phyloP scores from a whole-genome alignment of 2,113 vertebrate genomes.

The Salvator merianae region DNA sequence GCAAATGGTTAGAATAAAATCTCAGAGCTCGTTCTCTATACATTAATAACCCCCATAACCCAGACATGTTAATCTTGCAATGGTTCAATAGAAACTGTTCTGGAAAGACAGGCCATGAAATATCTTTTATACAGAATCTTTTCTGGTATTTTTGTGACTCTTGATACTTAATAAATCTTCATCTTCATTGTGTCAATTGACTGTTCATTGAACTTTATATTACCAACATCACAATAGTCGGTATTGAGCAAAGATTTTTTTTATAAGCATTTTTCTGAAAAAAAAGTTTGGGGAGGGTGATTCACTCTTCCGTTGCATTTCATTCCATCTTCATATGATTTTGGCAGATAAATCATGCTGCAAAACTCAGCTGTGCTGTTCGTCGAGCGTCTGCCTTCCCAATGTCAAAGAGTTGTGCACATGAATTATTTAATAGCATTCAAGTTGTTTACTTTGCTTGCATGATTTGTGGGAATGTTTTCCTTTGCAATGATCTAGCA shows the following conservation, averaged over 20 bases:
- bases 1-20: not conserved
- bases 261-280: not conserved
- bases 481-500: constrained; percentile 19
- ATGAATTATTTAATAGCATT: constrained; percentile 60
- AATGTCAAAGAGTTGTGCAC: constrained; percentile 27
- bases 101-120: not conserved
- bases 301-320: not conserved
- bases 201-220: not conserved
- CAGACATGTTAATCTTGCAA: not conserved
- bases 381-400: constrained; percentile 34
- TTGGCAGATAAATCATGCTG: constrained; percentile 29
- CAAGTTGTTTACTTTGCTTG: constrained; percentile 44
- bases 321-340: constrained; percentile 28
- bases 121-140: not conserved
- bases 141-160: not conserved
- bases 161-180: not conserved
- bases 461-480: constrained; percentile 42
- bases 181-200: not conserved
- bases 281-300: not conserved
- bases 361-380: constrained; percentile 7
- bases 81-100: not conserved
- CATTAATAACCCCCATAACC: not conserved
- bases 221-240: not conserved
- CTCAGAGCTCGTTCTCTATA: not conserved
- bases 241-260: not conserved